Evolutionary conservation across 2,113 vertebrate genomes (phyloP), one percentile per base, ranked within the genome.

Genomic region (Procapra przewalskii): DNA sequence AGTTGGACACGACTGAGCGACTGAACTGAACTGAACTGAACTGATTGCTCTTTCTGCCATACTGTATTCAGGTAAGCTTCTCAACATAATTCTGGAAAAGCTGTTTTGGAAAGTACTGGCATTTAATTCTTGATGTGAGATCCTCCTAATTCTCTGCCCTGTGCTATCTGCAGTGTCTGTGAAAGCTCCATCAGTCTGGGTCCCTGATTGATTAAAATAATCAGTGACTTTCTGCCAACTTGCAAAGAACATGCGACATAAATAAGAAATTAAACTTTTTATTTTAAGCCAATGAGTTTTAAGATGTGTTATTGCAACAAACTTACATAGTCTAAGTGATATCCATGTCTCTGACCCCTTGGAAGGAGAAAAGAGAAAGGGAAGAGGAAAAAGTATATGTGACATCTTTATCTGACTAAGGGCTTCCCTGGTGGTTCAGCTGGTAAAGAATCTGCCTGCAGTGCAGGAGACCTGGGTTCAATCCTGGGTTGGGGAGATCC

Each of bases 1-100:
- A 31, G 29, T 3, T 15, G 6, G 5, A 31, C 29, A 31, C 0
- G 2, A 31, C 0, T 62, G 29, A 62, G 29, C 0, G 6, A 31
- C 29, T 60, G 27, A 14, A 60, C 3, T 48, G 45, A 48, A n/a
- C n/a, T 57, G 55, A 25, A 59, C 59, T 62, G 29, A 62, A 62
- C 59, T 31, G 59, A 52, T 11, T 33, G 16, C 2, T 54, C 21
- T 71, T 79, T 8, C 15, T 45, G n/a, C 40, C 17, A 54, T 48
- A 8, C 7, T 17, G 10, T 79, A 40, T 36, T n/a, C 75, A 71
- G 6, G 5, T 5, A 33, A 6, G 57, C 40, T 75, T 13, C 6
- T 25, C 6, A 4, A 25, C 21, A 31, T 92, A 75, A 15, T n/a
- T n/a, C 12, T 50, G 7, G n/a, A 89, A 33, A 82, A 60, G 45